A percentile compares a stretch with the other conserved stretches of the same genome.
Conservation (phyloP, 2,797 vertebrate genomes). For the Notamacropus eugenii region DNA sequence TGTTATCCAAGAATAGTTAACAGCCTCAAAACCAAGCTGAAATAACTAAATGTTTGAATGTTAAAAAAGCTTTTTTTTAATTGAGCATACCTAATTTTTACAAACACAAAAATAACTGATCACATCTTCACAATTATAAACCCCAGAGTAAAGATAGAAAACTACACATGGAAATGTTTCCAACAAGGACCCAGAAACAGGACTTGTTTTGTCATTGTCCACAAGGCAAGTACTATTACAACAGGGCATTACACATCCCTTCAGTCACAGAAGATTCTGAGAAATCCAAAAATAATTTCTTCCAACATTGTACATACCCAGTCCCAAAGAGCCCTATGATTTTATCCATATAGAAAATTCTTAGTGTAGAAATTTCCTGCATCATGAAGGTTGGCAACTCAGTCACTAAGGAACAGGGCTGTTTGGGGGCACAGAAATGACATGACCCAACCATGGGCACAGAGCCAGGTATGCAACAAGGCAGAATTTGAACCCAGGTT, state of each 20-base stretch:
- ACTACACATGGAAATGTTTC: background rate
- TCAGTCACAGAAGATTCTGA: background rate
- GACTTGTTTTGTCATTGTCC: background rate
- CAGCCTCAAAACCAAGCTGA: background rate
- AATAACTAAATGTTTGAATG: background rate
- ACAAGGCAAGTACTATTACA: background rate
- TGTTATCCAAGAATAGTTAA: background rate
- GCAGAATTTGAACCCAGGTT: background rate
- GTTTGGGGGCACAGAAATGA: background rate
- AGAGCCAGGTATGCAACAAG: background rate
- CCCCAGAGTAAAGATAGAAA: background rate
- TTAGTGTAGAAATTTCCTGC: background rate
- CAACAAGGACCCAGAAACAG: background rate
- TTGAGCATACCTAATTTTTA: background rate
- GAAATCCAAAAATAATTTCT: background rate
- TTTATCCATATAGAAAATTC: background rate
- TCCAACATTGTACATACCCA: background rate
- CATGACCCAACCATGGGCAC: background rate
- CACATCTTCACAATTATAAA: background rate
- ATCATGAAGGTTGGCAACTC: background rate
- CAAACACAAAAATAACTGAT: background rate
- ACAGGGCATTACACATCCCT: background rate
- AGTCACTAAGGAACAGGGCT: background rate
- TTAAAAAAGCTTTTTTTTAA: background rate
- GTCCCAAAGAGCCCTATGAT: background rate